phyloP scores from a whole-genome alignment of 2,797 vertebrate genomes.

The Acestrorhynchus altus region DNA sequence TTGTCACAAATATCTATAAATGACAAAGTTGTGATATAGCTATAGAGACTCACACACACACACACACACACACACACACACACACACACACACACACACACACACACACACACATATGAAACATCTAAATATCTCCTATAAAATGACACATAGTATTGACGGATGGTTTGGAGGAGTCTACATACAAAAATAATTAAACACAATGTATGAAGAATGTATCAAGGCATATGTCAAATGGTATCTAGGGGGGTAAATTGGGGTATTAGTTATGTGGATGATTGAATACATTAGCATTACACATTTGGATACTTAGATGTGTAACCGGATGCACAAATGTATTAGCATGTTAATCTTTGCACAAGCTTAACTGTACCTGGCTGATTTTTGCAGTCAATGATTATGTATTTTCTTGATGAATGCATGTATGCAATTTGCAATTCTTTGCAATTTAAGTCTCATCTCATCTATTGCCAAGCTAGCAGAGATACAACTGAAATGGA shows the following conservation, averaged over 20 bases:
- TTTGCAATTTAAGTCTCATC: conserved; percentile 34
- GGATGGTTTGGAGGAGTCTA: too few species aligned
- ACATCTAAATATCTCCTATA: too few species aligned
- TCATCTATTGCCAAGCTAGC: conserved; percentile 45
- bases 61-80: too few species aligned
- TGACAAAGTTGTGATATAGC: too few species aligned
- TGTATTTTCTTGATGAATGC: conserved; percentile 45
- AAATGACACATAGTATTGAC: too few species aligned
- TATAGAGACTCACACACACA: too few species aligned
- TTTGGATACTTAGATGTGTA: conserved; percentile 34
- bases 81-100: too few species aligned
- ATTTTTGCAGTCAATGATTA: conserved; percentile 33
- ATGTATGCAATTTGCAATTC: conserved; percentile 46
- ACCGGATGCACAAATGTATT: conserved; percentile 37
- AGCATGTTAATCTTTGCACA: conserved; percentile 20
- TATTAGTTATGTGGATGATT: not conserved
- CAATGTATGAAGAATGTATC: not conserved
- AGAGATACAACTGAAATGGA: conserved; percentile 40
- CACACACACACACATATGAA: too few species aligned
- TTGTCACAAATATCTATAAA: too few species aligned
- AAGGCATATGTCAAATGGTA: not conserved
- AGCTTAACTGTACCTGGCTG: conserved; percentile 28
- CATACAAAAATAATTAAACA: not conserved
- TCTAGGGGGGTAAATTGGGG: not conserved
- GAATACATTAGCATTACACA: conserved; percentile 9